Evolutionary conservation across 2,113 vertebrate genomes (phyloP).

Genomic region (Hydrolagus affinis): DNA sequence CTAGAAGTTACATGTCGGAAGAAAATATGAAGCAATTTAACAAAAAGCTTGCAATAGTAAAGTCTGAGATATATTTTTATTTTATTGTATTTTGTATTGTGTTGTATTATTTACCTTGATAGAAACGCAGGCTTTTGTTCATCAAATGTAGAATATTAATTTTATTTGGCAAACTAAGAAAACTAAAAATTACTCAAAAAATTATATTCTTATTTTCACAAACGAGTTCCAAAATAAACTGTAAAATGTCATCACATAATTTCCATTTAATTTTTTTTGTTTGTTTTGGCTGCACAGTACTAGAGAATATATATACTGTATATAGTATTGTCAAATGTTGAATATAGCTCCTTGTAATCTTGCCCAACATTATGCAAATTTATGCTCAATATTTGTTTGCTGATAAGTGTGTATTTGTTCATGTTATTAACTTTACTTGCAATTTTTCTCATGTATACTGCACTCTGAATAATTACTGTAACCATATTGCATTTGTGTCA

Average conservation of each 20-base stretch:
- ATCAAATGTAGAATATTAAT: not conserved
- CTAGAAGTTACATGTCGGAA: not conserved
- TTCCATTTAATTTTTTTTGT: constrained; percentile 1
- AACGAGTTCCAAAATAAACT: not conserved
- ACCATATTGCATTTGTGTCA: not conserved
- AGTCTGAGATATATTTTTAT: not conserved
- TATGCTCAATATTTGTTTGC: too few relatives aligned
- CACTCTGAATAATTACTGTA: too few relatives aligned
- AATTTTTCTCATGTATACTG: too few relatives aligned
- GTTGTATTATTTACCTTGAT: not conserved
- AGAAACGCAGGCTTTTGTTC: not conserved
- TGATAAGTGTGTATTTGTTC: too few relatives aligned
- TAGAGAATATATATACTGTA: too few relatives aligned
- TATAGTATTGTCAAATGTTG: too few relatives aligned
- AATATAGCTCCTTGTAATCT: too few relatives aligned
- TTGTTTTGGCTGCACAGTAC: not conserved
- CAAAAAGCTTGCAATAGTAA: not conserved
- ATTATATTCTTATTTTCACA: too few relatives aligned
- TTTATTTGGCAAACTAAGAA: not conserved
- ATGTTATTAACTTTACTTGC: too few relatives aligned
- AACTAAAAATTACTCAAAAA: too few relatives aligned
- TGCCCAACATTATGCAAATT: too few relatives aligned
- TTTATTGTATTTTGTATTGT: not conserved
- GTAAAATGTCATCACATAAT: not conserved
- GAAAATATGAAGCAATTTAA: constrained; percentile 1